phyloP scores from a whole-genome alignment of 2,113 vertebrate genomes.

The Alces alces region DNA sequence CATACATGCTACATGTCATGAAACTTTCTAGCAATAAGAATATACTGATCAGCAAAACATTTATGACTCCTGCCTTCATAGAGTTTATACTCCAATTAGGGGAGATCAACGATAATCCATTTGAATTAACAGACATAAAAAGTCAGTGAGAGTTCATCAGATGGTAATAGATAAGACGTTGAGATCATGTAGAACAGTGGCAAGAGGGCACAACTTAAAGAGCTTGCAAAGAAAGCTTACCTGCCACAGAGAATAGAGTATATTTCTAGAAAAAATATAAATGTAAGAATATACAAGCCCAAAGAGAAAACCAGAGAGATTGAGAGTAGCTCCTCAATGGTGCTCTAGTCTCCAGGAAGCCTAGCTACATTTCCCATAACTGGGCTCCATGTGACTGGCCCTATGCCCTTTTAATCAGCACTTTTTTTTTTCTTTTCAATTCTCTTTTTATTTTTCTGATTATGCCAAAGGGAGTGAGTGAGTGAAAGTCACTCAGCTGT shows the following conservation, averaged over 20 bases:
- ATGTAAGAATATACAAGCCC: neutral
- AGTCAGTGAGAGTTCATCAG: neutral
- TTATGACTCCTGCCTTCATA: neutral
- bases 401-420: neutral
- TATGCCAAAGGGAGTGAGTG: no score
- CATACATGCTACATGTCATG: neutral
- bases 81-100: neutral
- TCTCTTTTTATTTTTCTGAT: no score
- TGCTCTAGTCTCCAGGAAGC: neutral
- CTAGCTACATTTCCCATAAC: neutral
- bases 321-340: neutral
- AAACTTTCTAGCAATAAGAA: neutral
- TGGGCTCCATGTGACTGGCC: neutral
- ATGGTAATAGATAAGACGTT: neutral
- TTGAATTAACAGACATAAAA: neutral
- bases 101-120: neutral
- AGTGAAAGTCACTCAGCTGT: no score
- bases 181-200: neutral
- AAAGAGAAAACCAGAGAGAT: neutral
- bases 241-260: neutral
- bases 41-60: neutral
- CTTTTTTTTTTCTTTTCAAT: neutral
- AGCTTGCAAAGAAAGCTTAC: neutral
- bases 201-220: neutral
- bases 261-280: neutral